These are phyloP conservation scores for Psittacara wagleri DNA, from an alignment of 2,113 vertebrate genomes.

Conservation along the genomic window DNA sequence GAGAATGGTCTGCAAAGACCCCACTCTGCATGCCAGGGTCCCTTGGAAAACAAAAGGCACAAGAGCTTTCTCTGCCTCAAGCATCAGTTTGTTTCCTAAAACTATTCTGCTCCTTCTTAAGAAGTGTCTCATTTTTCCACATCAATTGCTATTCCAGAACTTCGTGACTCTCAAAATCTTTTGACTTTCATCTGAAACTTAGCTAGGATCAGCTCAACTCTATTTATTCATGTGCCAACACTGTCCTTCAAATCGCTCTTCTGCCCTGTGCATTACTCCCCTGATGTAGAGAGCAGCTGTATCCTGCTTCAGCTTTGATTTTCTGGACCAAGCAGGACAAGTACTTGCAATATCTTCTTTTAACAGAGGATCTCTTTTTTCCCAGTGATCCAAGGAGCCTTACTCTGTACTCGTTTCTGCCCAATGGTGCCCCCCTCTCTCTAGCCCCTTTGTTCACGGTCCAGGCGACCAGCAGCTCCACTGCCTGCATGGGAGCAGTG, in stretches of 20 bases:
- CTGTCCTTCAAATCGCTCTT: not conserved
- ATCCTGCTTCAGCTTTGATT: not conserved
- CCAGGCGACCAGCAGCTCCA: not conserved
- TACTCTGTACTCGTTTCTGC: not conserved
- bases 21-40: not conserved
- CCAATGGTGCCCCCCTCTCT: accelerated
- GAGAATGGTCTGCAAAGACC: not conserved
- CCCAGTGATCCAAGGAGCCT: not conserved
- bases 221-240: not conserved
- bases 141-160: not conserved
- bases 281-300: not conserved
- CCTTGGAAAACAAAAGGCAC: not conserved
- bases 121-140: not conserved
- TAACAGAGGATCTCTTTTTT: not conserved
- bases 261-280: accelerated
- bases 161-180: not conserved
- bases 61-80: not conserved
- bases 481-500: not conserved
- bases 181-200: not conserved
- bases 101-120: not conserved
- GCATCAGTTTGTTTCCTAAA: not conserved
- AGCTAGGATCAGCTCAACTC: not conserved
- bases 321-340: not conserved
- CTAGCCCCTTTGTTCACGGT: not conserved
- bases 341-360: not conserved